Evolutionary conservation across 2,888 invertebrate genomes (phyloP).

Genomic region (Dolichopus griseipennis): DNA sequence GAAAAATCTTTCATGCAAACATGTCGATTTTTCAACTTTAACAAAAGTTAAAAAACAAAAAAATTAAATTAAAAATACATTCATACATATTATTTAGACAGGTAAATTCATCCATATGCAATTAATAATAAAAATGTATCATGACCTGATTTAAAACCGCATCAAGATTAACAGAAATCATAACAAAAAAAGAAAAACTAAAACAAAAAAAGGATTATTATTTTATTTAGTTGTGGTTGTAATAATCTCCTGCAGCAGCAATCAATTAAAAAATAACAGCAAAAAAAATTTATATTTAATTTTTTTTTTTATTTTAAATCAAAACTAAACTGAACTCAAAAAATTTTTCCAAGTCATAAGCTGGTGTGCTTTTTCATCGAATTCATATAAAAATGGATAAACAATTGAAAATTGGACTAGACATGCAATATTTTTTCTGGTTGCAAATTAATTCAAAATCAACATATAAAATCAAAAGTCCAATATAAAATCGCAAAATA

Average conservation of each 20-base stretch:
- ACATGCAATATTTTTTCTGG: neutral
- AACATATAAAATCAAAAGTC: too few species aligned
- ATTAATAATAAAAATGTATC: constrained; percentile 3
- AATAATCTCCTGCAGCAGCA: neutral
- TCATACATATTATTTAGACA: neutral
- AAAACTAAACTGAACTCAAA: neutral
- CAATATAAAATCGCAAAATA: too few species aligned
- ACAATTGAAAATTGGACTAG: constrained; percentile 6
- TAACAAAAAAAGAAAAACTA: neutral
- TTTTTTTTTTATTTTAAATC: neutral
- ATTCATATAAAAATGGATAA: neutral
- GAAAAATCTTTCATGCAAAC: neutral
- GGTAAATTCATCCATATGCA: neutral
- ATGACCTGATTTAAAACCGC: constrained; percentile 3
- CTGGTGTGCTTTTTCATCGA: constrained; percentile 6
- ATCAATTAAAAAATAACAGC: neutral
- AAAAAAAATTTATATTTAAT: neutral
- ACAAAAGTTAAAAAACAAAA: neutral
- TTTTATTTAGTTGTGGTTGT: neutral
- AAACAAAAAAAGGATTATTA: neutral
- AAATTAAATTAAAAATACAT: neutral
- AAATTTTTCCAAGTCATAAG: neutral
- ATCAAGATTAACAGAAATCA: neutral
- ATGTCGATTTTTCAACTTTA: neutral
- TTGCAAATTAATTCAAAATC: too few species aligned